Base-by-base conservation (phyloP, 2,797 vertebrate species). In the Eulemur coronatus region DNA sequence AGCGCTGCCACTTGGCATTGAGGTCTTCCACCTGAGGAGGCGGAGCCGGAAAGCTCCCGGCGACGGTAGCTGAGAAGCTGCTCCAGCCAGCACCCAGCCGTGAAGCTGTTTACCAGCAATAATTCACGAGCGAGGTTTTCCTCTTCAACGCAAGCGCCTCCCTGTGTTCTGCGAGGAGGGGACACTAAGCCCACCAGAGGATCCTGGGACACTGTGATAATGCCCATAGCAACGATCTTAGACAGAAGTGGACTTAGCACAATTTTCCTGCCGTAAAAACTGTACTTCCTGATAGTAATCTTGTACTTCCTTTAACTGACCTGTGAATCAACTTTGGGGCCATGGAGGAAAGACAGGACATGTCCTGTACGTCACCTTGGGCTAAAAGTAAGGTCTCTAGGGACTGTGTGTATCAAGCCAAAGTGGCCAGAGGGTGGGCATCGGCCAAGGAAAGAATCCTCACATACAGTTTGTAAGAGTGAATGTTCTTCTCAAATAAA, bases 1-100 rank as follows among this genome's bases (percentile, higher is more conserved):
- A 99, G 91, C 99, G 99, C 98, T 99, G 99, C 99, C 99, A 99
- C 82, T 99, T 99, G 4, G 99, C 98, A 11, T 99, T 99, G 91
- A 99, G 98, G 94, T 98, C 99, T 98, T 99, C 99, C 24, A 99
- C 99, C 99, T 99, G 96, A 24, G 78, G 72, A 63, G 87, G 67
- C 5, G n/a, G 18, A 57, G 67, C 14, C 26, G 3, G 41, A 63
- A 48, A 18, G n/a, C 35, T 24, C 76, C 0, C 9, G 0, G 35
- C 30, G n/a, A 7, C 5, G 46, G 14, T 4, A 7, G 55, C 46
- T 4, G 26, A 48, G 61, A 9, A 0, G 38, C 55, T 33, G 14
- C 33, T 41, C 50, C 11, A 26, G 24, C 15, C 30, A 43, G 20
- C 6, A 2, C 35, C 2, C 1, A 12, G 6, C 80, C 1, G 14